Conservation (phyloP, 2,888 invertebrate genomes). For the Junonia oenone region DNA sequence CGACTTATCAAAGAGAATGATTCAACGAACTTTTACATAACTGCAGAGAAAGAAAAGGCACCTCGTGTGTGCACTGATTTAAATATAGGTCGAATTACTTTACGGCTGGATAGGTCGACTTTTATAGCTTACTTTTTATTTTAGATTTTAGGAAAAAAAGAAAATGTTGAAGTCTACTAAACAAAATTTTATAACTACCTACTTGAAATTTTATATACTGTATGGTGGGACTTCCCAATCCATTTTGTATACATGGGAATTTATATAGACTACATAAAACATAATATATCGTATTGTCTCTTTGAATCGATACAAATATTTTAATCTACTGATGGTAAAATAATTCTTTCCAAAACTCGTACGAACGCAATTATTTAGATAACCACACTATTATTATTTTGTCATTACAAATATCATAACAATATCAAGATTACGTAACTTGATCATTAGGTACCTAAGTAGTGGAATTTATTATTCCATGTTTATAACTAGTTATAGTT, state of each 20-base stretch:
- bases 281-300: too few species aligned
- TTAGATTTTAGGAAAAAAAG: background rate
- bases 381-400: background rate
- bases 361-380: background rate
- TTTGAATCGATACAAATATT: too few species aligned
- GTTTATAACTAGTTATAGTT: too few species aligned
- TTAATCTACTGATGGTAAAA: background rate
- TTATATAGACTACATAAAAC: too few species aligned
- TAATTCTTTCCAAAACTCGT: background rate
- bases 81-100: background rate
- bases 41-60: background rate
- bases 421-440: background rate
- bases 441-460: background rate
- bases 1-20: slow-evolving; percentile 31
- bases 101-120: background rate
- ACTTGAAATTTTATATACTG: too few species aligned
- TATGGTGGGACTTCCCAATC: too few species aligned
- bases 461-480: too few species aligned
- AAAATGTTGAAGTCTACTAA: too few species aligned
- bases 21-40: slow-evolving; percentile 16
- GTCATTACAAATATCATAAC: background rate
- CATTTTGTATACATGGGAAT: too few species aligned
- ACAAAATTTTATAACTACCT: too few species aligned
- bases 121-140: background rate
- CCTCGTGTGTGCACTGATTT: background rate